Evolutionary conservation across 2,888 invertebrate genomes (phyloP).

Genomic region (Spicauda simplicius): DNA sequence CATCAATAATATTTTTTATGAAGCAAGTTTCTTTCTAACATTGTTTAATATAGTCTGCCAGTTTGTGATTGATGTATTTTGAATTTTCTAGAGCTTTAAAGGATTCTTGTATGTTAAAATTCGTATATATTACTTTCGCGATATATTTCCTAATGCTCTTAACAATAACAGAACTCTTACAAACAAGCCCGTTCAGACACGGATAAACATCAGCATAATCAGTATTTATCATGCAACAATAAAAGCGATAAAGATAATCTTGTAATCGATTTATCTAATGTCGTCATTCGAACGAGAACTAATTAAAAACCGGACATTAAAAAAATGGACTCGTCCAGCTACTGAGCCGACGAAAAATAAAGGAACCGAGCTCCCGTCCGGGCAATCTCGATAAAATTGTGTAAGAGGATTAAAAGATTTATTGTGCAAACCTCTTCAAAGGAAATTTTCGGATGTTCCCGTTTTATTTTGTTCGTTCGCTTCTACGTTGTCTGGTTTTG

Average conservation of each 20-base stretch:
- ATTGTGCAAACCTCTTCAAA: conserved; percentile 75
- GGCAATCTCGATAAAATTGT: conserved; percentile 80
- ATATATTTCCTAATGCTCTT: background rate
- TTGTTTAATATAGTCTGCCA: conserved; percentile 65
- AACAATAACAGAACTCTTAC: conserved; percentile 18
- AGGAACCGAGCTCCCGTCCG: conserved; percentile 51
- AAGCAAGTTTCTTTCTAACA: conserved; percentile 60
- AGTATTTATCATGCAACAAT: conserved; percentile 27
- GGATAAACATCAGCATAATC: conserved; percentile 25
- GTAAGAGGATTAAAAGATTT: conserved; percentile 82
- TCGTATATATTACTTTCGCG: too few relatives aligned
- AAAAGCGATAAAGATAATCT: conserved; percentile 32
- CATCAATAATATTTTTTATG: conserved; percentile 81
- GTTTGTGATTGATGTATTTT: conserved; percentile 74
- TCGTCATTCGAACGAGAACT: conserved; percentile 51
- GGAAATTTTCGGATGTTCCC: conserved; percentile 74
- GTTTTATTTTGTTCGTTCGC: conserved; percentile 73
- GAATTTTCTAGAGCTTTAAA: conserved; percentile 58
- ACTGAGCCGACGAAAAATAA: conserved; percentile 49
- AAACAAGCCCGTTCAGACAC: conserved; percentile 8
- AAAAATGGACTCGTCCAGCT: conserved; percentile 47
- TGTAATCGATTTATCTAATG: conserved; percentile 40
- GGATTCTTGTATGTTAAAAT: conserved; percentile 49
- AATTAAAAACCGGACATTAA: conserved; percentile 53
- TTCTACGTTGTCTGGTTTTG: conserved; percentile 60